These are phyloP conservation scores for Pocillopora verrucosa DNA, from an alignment of 64 coral and sea anemone genomes.

Conservation along the genomic window DNA sequence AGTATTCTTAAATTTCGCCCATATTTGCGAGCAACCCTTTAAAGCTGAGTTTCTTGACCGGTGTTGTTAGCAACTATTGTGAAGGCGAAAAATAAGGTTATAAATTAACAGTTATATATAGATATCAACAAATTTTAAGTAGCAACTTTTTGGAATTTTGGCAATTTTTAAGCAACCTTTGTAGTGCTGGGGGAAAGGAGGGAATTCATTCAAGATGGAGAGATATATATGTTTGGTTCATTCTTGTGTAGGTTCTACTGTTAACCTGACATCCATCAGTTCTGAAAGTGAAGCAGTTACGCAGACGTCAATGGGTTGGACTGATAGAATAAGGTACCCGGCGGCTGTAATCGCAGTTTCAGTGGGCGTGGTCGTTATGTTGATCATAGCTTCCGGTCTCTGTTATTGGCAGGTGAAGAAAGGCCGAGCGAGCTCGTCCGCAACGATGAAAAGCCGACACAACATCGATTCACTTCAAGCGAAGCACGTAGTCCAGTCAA, in stretches of 20 bases:
- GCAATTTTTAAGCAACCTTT: too few species aligned
- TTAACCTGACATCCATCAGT: background rate
- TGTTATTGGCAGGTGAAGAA: background rate
- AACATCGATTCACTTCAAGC: background rate
- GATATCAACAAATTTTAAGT: too few species aligned
- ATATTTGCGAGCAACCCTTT: too few species aligned
- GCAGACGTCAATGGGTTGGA: background rate
- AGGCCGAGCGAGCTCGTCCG: background rate
- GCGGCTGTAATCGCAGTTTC: background rate
- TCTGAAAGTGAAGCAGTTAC: background rate
- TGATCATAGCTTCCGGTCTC: background rate
- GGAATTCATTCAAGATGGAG: too few species aligned
- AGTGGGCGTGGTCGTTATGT: background rate
- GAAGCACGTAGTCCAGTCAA: background rate
- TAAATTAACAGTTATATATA: too few species aligned
- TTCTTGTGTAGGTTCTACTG: background rate
- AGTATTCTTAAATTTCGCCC: too few species aligned
- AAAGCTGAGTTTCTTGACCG: too few species aligned
- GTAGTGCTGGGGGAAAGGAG: too few species aligned
- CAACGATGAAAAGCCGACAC: background rate
- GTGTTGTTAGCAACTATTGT: too few species aligned
- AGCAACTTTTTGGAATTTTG: too few species aligned
- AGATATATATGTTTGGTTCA: too few species aligned
- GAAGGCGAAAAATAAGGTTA: too few species aligned
- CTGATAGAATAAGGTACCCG: background rate